These are phyloP conservation scores for Sepioteuthis lessoniana DNA, from an alignment of 2,888 invertebrate species.

Conservation along the genomic window DNA sequence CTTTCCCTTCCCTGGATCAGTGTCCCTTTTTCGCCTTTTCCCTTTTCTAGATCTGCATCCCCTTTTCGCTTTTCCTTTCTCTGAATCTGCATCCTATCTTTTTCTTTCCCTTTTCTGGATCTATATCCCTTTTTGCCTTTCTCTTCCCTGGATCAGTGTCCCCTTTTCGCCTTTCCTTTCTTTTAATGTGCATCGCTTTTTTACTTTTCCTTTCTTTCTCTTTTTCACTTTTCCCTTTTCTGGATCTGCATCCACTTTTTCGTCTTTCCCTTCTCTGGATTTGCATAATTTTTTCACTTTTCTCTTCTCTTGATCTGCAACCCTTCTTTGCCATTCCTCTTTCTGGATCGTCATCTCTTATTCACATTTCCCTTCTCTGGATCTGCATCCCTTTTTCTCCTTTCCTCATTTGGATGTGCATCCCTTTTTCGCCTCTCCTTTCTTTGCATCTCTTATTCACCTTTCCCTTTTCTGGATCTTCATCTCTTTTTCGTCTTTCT, in stretches of 20 bases:
- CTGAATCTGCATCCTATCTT: neutral
- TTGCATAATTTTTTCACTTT: neutral
- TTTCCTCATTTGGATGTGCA: neutral
- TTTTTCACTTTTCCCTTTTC: neutral
- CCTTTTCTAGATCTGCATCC: too few species aligned
- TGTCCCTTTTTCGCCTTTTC: neutral
- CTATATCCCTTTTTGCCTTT: too few species aligned
- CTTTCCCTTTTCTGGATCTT: too few species aligned
- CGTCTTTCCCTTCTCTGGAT: neutral
- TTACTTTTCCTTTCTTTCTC: neutral
- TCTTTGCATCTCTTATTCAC: neutral
- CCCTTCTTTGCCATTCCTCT: neutral
- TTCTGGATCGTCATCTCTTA: neutral
- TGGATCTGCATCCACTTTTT: too few species aligned
- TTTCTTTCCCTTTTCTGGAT: neutral
- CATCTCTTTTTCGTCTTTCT: too few species aligned
- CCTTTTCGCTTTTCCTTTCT: neutral
- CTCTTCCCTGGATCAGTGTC: neutral
- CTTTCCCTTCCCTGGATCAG: neutral
- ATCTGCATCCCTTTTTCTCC: neutral
- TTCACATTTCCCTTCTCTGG: neutral
- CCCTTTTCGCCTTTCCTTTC: neutral
- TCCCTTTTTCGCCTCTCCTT: neutral
- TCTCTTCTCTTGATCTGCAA: neutral
- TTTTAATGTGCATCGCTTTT: too few species aligned